Conservation (phyloP, 2,888 invertebrate genomes). For the Eupeodes luniger region DNA sequence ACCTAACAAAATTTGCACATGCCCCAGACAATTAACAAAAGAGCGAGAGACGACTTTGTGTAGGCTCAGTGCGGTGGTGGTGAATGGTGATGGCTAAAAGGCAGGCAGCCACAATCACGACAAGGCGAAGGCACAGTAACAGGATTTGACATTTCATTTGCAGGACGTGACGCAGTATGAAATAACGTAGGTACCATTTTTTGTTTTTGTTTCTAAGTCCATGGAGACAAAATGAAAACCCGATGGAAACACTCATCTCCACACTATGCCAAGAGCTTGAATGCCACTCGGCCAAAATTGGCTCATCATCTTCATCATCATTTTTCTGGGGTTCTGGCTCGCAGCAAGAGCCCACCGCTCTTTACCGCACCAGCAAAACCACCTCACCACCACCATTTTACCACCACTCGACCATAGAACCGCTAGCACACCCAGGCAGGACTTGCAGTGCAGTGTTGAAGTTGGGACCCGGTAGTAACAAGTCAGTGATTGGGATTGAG, state of each 20-base stretch:
- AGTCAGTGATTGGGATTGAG: constrained; percentile 61
- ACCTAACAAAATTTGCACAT: constrained; percentile 57
- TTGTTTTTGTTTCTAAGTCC: constrained; percentile 28
- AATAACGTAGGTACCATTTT: constrained; percentile 62
- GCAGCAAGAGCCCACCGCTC: constrained; percentile 16
- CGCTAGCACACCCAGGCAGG: not conserved
- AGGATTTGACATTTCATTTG: constrained; percentile 71
- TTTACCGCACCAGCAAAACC: not conserved
- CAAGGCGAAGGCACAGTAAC: constrained; percentile 56
- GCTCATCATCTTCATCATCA: constrained; percentile 74
- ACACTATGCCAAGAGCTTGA: constrained; percentile 8
- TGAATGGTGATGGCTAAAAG: not conserved
- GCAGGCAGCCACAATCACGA: constrained; percentile 62
- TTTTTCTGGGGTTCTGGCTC: constrained; percentile 12
- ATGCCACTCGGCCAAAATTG: constrained; percentile 62
- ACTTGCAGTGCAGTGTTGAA: not conserved
- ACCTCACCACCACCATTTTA: not conserved
- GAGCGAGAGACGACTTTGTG: constrained; percentile 26
- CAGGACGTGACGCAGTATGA: constrained; percentile 65
- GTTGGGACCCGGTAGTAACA: constrained; percentile 30
- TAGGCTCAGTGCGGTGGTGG: constrained; percentile 14
- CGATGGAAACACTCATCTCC: constrained; percentile 47
- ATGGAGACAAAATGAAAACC: constrained; percentile 60
- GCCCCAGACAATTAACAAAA: constrained; percentile 68
- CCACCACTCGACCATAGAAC: not conserved